Conservation (phyloP, 1,140 invertebrate species). For the Eufriesea mexicana region DNA sequence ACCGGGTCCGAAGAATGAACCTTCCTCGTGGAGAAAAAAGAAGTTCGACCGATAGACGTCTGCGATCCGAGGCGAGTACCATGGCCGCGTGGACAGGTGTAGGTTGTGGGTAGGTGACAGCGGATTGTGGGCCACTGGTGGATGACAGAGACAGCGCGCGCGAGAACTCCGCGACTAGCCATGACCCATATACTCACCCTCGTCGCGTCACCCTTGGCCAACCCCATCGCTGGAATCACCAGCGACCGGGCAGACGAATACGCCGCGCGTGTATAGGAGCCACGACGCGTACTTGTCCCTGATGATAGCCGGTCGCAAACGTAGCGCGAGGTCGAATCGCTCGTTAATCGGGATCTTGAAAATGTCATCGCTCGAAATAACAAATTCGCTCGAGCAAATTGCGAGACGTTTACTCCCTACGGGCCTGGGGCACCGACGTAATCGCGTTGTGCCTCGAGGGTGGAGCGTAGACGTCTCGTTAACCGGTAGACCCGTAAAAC, state of each 20-base stretch:
- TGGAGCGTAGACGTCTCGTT: too few species aligned
- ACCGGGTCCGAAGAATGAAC: too few species aligned
- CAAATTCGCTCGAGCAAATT: conserved; percentile 19
- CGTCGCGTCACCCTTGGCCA: conserved; percentile 40
- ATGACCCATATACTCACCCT: conserved; percentile 63
- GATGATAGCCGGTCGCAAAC: conserved; percentile 2
- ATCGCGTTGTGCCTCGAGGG: too few species aligned
- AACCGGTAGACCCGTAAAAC: too few species aligned
- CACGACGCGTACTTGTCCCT: neutral
- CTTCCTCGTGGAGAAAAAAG: too few species aligned
- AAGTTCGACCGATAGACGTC: too few species aligned
- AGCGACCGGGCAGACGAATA: conserved; percentile 8
- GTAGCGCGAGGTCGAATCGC: conserved; percentile 51
- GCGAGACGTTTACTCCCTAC: neutral
- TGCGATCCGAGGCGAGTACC: too few species aligned
- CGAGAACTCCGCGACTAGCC: conserved; percentile 41
- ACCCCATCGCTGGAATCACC: conserved; percentile 28
- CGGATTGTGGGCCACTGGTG: neutral
- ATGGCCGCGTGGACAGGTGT: too few species aligned
- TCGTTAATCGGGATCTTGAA: conserved; percentile 56
- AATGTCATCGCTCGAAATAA: conserved; percentile 60
- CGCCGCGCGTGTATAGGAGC: neutral
- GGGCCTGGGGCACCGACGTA: neutral
- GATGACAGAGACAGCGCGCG: neutral
- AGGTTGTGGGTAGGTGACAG: too few species aligned